Evolutionary conservation across 2,888 invertebrate species (phyloP).

Genomic region (Drosophila lutescens): DNA sequence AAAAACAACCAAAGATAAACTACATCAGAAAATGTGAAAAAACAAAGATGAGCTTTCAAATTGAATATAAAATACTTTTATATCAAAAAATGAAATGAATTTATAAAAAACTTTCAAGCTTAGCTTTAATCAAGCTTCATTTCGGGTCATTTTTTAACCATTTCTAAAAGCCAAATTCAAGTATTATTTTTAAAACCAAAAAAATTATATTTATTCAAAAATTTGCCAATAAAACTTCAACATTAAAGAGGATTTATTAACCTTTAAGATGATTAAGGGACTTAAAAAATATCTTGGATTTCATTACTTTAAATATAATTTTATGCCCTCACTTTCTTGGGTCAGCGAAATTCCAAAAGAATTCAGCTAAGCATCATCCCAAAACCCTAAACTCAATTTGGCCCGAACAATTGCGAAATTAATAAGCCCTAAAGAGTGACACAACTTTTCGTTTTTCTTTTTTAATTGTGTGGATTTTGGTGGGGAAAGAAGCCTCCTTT

Average conservation of each 20-base stretch:
- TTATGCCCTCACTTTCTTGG: background rate
- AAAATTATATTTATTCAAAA: too few relatives aligned
- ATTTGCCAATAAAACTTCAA: too few relatives aligned
- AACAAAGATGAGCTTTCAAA: too few relatives aligned
- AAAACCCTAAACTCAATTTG: slow-evolving; percentile 4
- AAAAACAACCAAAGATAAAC: background rate
- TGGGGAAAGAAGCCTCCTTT: slow-evolving; percentile 24
- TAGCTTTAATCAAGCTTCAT: too few relatives aligned
- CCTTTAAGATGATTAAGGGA: background rate
- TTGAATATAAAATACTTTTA: too few relatives aligned
- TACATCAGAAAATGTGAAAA: background rate
- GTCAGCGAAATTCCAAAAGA: slow-evolving; percentile 18
- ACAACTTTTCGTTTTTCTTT: slow-evolving; percentile 48
- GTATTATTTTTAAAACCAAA: too few relatives aligned
- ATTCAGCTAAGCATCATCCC: slow-evolving; percentile 2
- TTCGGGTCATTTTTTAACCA: too few relatives aligned
- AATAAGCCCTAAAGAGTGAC: slow-evolving; percentile 66
- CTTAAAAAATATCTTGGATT: background rate
- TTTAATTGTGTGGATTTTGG: slow-evolving; percentile 45
- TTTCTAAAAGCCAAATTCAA: too few relatives aligned
- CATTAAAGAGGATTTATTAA: accelerated
- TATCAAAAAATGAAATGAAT: too few relatives aligned
- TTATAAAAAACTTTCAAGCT: too few relatives aligned
- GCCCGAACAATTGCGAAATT: slow-evolving; percentile 49
- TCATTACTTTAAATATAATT: slow-evolving; percentile 2